Base-by-base conservation (phyloP, 2,888 invertebrate genomes). In the Ormyrus nitidulus region DNA sequence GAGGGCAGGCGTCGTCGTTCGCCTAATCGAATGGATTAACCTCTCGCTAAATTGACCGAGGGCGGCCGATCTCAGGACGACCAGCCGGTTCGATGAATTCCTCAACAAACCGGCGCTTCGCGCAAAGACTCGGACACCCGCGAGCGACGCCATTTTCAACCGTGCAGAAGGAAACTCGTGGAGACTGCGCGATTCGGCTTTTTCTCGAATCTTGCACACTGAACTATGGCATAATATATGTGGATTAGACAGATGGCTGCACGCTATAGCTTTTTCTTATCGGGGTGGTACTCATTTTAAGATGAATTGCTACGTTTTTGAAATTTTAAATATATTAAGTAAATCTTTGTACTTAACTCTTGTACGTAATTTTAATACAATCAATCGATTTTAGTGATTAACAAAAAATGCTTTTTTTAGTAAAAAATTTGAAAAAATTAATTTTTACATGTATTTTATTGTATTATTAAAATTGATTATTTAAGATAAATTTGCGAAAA, bases 131-230 rank as follows among this genome's bases (percentile, higher is more conserved):
- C 90, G 88, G 73, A 85, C 85, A 85, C 87, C 82, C 83, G 84
- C 82, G 71, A 89, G 84, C 69, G 88, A 87, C 87, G 89, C 90
- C 90, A 90, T 90, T 89, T 86, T 88, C 49, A 74, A 74, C 69
- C 75, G 66, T 66, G 62, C 53, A 65, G 51, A 74, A 75, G 66
- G 70, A 65, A 79, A 71, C 19, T 71, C 65, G 9, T 8, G 6
- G 68, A 75, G 68, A 75, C 11, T 68, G 61, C 62, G 77, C 48
- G 56, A 77, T 59, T 64, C 62, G 73, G 6, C 73, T 71, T 34
- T 71, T 61, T 69, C 65, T 46, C 9, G 13, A 10, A 19, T 19
- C 19, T 19, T 19, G 19, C 19, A 19, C 19, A 19, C 19, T 19
- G 19, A 19, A 19, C 19, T 19, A 19, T 19, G 19, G 48, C 64